phyloP scores from a whole-genome alignment of 1,140 invertebrate species.

The Zaprionus lachaisei region DNA sequence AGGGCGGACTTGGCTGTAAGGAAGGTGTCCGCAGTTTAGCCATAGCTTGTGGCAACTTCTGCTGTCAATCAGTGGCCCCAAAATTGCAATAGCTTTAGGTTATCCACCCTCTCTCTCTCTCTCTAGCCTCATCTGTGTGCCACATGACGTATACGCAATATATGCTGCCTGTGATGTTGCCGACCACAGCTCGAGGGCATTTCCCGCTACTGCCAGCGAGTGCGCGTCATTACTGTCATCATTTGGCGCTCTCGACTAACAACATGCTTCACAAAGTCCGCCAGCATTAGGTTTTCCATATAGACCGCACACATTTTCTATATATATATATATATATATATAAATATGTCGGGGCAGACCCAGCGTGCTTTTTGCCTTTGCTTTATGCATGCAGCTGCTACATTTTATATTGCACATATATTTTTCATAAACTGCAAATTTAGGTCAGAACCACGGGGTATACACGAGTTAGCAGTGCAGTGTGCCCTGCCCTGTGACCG shows the following conservation, averaged over 20 bases:
- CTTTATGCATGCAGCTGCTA: constrained; percentile 67
- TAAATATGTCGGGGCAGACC: constrained; percentile 49
- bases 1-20: not conserved
- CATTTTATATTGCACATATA: constrained; percentile 72
- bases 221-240: constrained; percentile 65
- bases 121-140: constrained; percentile 3
- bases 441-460: constrained; percentile 72
- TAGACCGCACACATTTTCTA: not conserved
- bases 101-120: constrained; percentile 2
- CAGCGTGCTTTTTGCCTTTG: constrained; percentile 38
- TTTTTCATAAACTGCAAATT: constrained; percentile 79
- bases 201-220: constrained; percentile 46
- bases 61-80: constrained; percentile 21
- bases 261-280: constrained; percentile 46
- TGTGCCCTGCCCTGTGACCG: constrained; percentile 5
- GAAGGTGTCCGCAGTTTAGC: not conserved
- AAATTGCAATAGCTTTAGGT: constrained; percentile 21
- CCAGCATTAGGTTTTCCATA: constrained; percentile 23
- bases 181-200: constrained; percentile 51
- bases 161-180: constrained; percentile 42
- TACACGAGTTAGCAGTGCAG: constrained; percentile 27
- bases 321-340: constrained; percentile 15
- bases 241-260: constrained; percentile 52
- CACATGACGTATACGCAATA: constrained; percentile 48
- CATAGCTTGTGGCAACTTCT: not conserved